These are phyloP conservation scores for Aphelenchoides bicaudatus DNA, from an alignment of 2,888 invertebrate genomes.

Conservation along the genomic window DNA sequence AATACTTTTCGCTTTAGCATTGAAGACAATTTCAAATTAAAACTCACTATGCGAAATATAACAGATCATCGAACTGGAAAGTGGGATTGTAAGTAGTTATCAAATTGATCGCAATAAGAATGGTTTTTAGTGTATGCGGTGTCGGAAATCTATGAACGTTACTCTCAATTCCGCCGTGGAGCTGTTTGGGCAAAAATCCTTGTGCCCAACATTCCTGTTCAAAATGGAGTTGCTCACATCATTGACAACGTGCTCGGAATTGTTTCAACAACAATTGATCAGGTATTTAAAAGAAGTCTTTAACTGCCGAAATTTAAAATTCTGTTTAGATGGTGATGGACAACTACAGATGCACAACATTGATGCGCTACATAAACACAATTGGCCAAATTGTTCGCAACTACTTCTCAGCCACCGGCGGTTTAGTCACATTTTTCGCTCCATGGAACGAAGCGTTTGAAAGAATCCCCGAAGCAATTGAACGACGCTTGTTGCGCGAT, in stretches of 20 bases:
- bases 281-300: conserved; percentile 31
- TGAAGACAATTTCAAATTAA: conserved; percentile 60
- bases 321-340: conserved; percentile 46
- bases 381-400: conserved; percentile 58
- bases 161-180: conserved; percentile 58
- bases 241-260: conserved; percentile 61
- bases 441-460: conserved; percentile 61
- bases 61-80: conserved; percentile 59
- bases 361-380: conserved; percentile 60
- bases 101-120: background rate
- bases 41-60: conserved; percentile 58
- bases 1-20: too few species aligned
- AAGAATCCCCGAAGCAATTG: conserved; percentile 60
- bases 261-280: conserved; percentile 59
- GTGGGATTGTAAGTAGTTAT: conserved; percentile 47
- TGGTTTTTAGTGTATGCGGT: conserved; percentile 54
- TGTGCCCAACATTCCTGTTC: conserved; percentile 61
- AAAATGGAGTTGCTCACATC: conserved; percentile 61
- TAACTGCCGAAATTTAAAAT: background rate
- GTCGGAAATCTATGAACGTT: conserved; percentile 60
- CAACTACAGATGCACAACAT: conserved; percentile 49
- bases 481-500: conserved; percentile 57
- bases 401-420: conserved; percentile 56
- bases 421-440: conserved; percentile 60
- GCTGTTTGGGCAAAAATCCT: conserved; percentile 61